Conservation (phyloP, 2,113 vertebrate genomes). For the Rhea pennata region DNA sequence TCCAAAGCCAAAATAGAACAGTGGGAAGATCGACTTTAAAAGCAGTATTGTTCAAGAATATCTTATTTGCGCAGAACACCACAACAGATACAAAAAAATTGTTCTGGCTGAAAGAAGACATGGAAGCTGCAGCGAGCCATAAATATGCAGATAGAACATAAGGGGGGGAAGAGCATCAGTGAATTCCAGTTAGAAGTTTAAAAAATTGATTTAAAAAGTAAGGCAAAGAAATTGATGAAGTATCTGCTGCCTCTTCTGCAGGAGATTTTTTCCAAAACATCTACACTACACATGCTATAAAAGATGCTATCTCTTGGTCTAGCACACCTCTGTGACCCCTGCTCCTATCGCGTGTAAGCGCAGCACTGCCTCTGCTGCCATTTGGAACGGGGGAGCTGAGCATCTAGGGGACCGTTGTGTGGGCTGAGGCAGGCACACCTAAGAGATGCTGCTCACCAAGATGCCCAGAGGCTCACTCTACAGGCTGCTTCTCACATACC, state of each 20-base stretch:
- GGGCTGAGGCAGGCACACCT: background rate
- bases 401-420: background rate
- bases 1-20: background rate
- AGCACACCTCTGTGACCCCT: background rate
- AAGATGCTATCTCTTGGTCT: background rate
- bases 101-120: background rate
- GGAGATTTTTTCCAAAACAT: background rate
- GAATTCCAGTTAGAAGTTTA: background rate
- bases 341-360: background rate
- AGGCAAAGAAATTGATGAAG: background rate
- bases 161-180: background rate
- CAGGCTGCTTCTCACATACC: background rate
- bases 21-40: background rate
- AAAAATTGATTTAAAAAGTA: background rate
- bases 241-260: background rate
- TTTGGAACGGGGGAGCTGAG: background rate
- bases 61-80: background rate
- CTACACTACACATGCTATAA: background rate
- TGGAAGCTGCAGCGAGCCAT: background rate
- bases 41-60: background rate
- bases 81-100: background rate
- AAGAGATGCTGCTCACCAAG: background rate
- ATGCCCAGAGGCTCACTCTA: rapidly evolving
- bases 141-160: background rate
- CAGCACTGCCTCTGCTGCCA: background rate